Evolutionary conservation across 1,140 invertebrate genomes (phyloP).

Genomic region (Steinernema feltiae): DNA sequence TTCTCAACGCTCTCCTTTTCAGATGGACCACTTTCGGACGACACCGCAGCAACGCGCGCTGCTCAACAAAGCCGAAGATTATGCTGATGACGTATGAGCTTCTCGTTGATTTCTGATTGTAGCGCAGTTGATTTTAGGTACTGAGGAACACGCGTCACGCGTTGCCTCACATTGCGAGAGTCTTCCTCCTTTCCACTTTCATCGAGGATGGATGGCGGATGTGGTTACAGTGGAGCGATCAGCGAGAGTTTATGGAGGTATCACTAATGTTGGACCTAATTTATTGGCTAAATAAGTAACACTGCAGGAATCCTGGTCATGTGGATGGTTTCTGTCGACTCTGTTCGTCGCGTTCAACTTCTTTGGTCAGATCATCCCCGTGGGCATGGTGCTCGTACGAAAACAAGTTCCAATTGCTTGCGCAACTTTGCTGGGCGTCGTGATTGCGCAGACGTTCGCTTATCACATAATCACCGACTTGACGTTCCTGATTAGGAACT

Average conservation of each 20-base stretch:
- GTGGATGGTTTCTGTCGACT: constrained; percentile 82
- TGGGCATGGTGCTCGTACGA: constrained; percentile 75
- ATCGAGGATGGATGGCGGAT: constrained; percentile 93
- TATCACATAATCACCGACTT: constrained; percentile 87
- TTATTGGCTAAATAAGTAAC: too few relatives aligned
- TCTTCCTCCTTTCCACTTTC: background rate
- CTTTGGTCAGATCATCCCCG: constrained; percentile 77
- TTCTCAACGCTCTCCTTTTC: background rate
- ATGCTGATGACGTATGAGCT: constrained; percentile 78
- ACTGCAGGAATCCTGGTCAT: constrained; percentile 96
- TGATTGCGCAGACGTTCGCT: constrained; percentile 73
- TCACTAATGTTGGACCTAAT: too few relatives aligned
- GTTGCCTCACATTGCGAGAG: background rate
- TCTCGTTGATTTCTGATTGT: constrained; percentile 18
- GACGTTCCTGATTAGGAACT: constrained; percentile 87
- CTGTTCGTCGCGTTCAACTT: constrained; percentile 89
- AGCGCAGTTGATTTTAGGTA: constrained; percentile 89
- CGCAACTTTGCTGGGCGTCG: constrained; percentile 87
- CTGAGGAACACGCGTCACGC: constrained; percentile 63
- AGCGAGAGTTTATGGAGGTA: constrained; percentile 88
- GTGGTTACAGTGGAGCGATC: constrained; percentile 95
- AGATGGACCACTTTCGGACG: constrained; percentile 19
- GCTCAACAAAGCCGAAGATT: constrained; percentile 80
- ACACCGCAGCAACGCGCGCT: constrained; percentile 68
- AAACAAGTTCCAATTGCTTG: constrained; percentile 89